Evolutionary conservation across 2,797 vertebrate genomes (phyloP).

Genomic region (Heterohyrax brucei): DNA sequence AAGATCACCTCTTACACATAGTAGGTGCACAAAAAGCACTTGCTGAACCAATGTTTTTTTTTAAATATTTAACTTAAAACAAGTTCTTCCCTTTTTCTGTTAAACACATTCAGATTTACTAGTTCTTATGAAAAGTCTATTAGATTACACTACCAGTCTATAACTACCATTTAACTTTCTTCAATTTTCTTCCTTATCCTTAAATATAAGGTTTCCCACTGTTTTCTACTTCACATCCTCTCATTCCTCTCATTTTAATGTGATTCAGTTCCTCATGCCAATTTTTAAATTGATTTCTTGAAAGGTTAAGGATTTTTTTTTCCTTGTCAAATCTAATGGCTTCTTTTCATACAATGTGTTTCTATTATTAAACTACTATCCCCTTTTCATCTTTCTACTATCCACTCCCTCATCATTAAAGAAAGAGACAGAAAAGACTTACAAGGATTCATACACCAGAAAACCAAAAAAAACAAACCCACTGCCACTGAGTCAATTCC

Average conservation of each 20-base stretch:
- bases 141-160: neutral
- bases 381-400: constrained; percentile 42
- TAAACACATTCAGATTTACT: constrained; percentile 13
- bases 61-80: constrained; percentile 26
- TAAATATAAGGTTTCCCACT: neutral
- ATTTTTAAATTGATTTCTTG: constrained; percentile 27
- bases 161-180: neutral
- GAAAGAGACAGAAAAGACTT: neutral
- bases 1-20: neutral
- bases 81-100: constrained; percentile 4
- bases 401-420: neutral
- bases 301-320: constrained; percentile 45
- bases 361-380: constrained; percentile 16
- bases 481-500: no score
- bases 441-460: neutral
- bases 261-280: neutral
- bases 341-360: neutral
- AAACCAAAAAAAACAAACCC: no score
- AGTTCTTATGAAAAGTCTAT: constrained; percentile 38
- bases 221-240: neutral
- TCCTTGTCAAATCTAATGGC: constrained; percentile 21
- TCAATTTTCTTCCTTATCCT: neutral
- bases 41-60: neutral
- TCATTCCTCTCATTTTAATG: neutral
- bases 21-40: neutral